Evolutionary conservation across 2,113 vertebrate genomes (phyloP).

Genomic region (Scopus umbretta): DNA sequence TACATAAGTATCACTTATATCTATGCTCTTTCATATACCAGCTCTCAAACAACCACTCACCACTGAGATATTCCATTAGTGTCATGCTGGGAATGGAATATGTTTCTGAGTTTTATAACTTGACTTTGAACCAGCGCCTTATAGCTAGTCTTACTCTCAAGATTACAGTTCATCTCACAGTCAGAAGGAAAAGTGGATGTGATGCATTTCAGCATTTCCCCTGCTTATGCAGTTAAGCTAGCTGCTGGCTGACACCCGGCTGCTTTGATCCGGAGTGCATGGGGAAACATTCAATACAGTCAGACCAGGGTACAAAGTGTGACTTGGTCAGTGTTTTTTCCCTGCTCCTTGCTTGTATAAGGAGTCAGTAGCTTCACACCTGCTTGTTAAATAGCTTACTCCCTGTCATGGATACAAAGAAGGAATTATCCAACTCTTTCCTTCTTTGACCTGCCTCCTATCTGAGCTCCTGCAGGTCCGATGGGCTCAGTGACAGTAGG

Average conservation of each 20-base stretch:
- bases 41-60: neutral
- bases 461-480: rapidly evolving
- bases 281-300: neutral
- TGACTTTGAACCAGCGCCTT: neutral
- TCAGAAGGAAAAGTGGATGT: neutral
- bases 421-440: neutral
- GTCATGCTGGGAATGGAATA: slow-evolving; percentile 3
- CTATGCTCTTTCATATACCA: neutral
- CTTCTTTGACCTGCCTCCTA: neutral
- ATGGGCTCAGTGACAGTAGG: neutral
- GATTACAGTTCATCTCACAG: neutral
- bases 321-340: neutral
- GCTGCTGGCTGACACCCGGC: neutral
- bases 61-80: slow-evolving; percentile 16
- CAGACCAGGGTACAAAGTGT: neutral
- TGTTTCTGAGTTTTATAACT: neutral
- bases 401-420: neutral
- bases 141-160: neutral
- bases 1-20: neutral
- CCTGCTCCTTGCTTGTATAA: neutral
- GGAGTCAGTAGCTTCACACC: neutral
- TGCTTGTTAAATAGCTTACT: neutral
- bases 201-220: neutral
- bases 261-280: rapidly evolving
- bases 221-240: neutral